phyloP scores from a whole-genome alignment of 2,888 invertebrate species.

The Mongoloraphidia duomilia region DNA sequence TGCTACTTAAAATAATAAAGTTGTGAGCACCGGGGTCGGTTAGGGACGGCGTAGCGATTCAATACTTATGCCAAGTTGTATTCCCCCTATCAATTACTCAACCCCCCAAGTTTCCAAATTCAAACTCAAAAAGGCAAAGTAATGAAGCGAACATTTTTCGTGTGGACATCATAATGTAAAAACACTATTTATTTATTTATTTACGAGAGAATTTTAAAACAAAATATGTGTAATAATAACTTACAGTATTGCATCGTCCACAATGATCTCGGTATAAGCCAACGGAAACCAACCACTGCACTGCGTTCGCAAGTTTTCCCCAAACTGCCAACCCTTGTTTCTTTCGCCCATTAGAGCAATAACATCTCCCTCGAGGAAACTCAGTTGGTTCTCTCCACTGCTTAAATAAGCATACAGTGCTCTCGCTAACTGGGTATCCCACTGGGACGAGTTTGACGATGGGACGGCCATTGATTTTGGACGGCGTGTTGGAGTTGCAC shows the following conservation, averaged over 20 bases:
- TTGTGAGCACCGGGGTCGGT: too few relatives aligned
- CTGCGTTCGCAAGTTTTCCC: constrained; percentile 86
- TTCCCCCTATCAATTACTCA: too few relatives aligned
- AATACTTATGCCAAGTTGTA: too few relatives aligned
- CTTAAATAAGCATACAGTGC: constrained; percentile 84
- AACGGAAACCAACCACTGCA: constrained; percentile 90
- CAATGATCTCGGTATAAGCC: constrained; percentile 78
- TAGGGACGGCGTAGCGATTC: too few relatives aligned
- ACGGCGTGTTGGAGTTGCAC: constrained; percentile 31
- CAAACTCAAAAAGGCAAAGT: too few relatives aligned
- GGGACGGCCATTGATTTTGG: constrained; percentile 53
- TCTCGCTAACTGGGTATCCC: constrained; percentile 63
- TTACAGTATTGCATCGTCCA: constrained; percentile 50
- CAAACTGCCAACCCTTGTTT: constrained; percentile 93
- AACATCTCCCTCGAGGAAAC: constrained; percentile 81
- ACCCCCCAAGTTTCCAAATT: too few relatives aligned
- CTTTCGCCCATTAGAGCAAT: constrained; percentile 78
- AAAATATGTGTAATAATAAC: constrained; percentile 15
- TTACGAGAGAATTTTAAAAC: too few relatives aligned
- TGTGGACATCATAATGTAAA: too few relatives aligned
- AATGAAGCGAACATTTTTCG: too few relatives aligned
- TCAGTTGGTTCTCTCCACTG: constrained; percentile 79
- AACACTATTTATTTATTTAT: too few relatives aligned
- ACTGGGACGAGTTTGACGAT: constrained; percentile 28
- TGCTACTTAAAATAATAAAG: too few relatives aligned